phyloP scores from a whole-genome alignment of 1,140 invertebrate genomes.

The Drosophila watanabei region DNA sequence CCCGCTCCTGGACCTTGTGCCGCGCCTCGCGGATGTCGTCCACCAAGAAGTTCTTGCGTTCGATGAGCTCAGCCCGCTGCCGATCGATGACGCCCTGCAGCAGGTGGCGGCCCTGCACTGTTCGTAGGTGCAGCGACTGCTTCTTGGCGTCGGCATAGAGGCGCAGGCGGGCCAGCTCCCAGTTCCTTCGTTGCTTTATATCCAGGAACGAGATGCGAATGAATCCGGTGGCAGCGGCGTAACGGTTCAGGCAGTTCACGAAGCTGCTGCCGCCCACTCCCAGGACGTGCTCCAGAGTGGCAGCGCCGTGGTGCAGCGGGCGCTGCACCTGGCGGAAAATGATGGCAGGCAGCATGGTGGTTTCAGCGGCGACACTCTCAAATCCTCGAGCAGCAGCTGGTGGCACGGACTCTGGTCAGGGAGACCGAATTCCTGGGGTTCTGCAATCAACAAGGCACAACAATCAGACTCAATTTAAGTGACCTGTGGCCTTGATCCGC shows the following conservation, averaged over 20 bases:
- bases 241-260: slow-evolving; percentile 78
- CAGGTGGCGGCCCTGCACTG: slow-evolving; percentile 85
- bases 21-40: slow-evolving; percentile 90
- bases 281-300: slow-evolving; percentile 68
- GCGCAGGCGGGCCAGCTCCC: slow-evolving; percentile 73
- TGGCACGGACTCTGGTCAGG: slow-evolving; percentile 8
- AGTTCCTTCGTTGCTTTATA: slow-evolving; percentile 75
- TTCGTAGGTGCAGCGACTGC: slow-evolving; percentile 71
- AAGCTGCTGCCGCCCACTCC: slow-evolving; percentile 62
- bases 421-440: not conserved
- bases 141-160: slow-evolving; percentile 80
- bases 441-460: slow-evolving; percentile 20
- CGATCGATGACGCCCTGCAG: slow-evolving; percentile 87
- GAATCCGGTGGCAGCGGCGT: slow-evolving; percentile 81
- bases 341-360: slow-evolving; percentile 73
- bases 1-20: slow-evolving; percentile 87
- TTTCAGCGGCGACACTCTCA: not conserved
- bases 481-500: slow-evolving; percentile 32
- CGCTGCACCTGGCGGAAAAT: slow-evolving; percentile 76
- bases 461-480: slow-evolving; percentile 10
- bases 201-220: slow-evolving; percentile 81
- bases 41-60: slow-evolving; percentile 88
- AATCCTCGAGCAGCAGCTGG: slow-evolving; percentile 2
- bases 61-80: slow-evolving; percentile 88
- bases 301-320: slow-evolving; percentile 60